These are phyloP conservation scores for Uria lomvia DNA, from an alignment of 2,113 vertebrate genomes.

Conservation along the genomic window DNA sequence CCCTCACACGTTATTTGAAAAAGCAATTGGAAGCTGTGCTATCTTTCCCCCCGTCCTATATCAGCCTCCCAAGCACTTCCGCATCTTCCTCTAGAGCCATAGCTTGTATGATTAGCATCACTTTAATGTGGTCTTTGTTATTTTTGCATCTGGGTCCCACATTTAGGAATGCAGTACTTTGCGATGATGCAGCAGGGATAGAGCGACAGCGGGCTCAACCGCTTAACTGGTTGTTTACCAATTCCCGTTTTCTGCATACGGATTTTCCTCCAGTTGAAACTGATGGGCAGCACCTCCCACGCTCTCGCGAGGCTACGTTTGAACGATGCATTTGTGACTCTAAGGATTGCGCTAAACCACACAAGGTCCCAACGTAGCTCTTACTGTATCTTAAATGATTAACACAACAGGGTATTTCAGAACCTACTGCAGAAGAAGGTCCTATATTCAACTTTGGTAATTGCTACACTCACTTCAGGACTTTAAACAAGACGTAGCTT, in stretches of 20 bases:
- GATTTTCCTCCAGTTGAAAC: neutral
- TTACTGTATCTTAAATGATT: neutral
- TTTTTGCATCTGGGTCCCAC: conserved; percentile 70
- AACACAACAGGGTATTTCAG: neutral
- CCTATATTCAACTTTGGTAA: neutral
- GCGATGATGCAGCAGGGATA: neutral
- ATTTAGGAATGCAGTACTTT: conserved; percentile 30
- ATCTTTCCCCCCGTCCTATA: neutral
- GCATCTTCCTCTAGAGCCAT: neutral
- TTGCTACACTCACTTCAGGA: neutral
- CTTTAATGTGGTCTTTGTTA: conserved; percentile 69
- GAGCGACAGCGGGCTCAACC: neutral
- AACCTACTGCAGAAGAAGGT: neutral
- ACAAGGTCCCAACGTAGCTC: neutral
- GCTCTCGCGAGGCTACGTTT: neutral
- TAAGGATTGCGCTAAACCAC: neutral
- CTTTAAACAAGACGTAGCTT: neutral
- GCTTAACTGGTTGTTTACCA: neutral
- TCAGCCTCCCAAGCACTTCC: conserved; percentile 18
- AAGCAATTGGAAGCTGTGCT: neutral
- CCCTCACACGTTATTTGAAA: neutral
- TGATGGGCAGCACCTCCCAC: neutral
- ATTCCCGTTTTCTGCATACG: neutral
- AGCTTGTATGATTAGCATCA: neutral
- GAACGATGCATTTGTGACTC: neutral